A percentile compares a stretch with the other conserved stretches of the same genome.
Evolutionary conservation across 92 coral and sea anemone species (phyloP).

Genomic region (Paramuricea clavata): DNA sequence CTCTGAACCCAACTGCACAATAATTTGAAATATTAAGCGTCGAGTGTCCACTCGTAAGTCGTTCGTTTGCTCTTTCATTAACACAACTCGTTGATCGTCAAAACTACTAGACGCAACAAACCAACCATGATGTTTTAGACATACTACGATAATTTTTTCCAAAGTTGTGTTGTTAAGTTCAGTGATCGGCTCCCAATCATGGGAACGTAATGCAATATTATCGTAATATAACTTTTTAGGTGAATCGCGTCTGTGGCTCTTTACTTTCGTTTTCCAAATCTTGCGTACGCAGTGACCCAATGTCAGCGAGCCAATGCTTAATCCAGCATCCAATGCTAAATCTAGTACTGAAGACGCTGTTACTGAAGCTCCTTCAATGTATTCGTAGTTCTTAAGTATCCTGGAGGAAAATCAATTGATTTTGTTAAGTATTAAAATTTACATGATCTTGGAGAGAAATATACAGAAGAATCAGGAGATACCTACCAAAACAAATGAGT

Average conservation of each 20-base stretch:
- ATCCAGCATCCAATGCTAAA: not conserved
- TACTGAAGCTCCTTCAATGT: slow-evolving; percentile 6
- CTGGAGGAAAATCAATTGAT: not conserved
- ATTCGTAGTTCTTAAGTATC: slow-evolving; percentile 21
- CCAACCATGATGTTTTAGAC: slow-evolving; percentile 11
- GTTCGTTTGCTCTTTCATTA: slow-evolving; percentile 24
- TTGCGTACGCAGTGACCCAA: not conserved
- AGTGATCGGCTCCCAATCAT: slow-evolving; percentile 19
- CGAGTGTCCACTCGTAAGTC: not conserved
- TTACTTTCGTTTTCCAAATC: slow-evolving; percentile 20
- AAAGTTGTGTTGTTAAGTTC: slow-evolving; percentile 4
- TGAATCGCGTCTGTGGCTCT: not conserved
- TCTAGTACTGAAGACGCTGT: slow-evolving; percentile 16
- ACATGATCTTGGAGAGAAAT: not conserved
- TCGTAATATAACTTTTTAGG: not conserved
- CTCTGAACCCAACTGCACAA: not conserved
- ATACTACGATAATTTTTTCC: not conserved
- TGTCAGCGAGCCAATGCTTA: not conserved
- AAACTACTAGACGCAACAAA: slow-evolving; percentile 25
- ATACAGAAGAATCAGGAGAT: slow-evolving; percentile 1
- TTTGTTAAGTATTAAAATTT: no score
- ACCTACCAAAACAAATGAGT: slow-evolving; percentile 6
- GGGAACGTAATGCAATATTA: slow-evolving; percentile 3
- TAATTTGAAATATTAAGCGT: not conserved
- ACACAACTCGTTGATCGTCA: slow-evolving; percentile 13